phyloP scores from a whole-genome alignment of 2,113 vertebrate genomes.

The Pseudolaguvia tuberculata region DNA sequence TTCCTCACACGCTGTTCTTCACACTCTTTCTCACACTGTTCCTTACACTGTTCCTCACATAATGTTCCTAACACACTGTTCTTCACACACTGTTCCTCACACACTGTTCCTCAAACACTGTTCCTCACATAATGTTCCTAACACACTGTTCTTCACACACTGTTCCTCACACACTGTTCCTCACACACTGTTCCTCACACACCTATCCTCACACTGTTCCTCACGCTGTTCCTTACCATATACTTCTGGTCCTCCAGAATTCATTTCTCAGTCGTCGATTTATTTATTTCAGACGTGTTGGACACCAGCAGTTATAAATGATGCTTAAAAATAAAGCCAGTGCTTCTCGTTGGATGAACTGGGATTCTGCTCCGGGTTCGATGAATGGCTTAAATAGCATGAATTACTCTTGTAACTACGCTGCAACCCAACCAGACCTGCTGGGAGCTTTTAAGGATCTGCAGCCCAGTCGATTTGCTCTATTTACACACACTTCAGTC shows the following conservation, averaged over 20 bases:
- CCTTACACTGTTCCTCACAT: too few relatives aligned
- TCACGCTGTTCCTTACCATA: too few relatives aligned
- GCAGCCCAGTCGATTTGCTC: constrained; percentile 8
- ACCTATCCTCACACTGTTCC: too few relatives aligned
- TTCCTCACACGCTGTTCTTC: too few relatives aligned
- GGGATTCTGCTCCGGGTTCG: constrained; percentile 63
- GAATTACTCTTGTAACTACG: constrained; percentile 58
- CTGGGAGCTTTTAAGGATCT: constrained; percentile 24
- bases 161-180: too few relatives aligned
- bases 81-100: neutral
- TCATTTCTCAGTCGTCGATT: constrained; percentile 12
- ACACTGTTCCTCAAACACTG: too few relatives aligned
- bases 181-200: too few relatives aligned
- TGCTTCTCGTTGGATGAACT: constrained; percentile 59
- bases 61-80: too few relatives aligned
- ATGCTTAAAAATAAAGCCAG: constrained; percentile 53
- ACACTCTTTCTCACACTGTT: too few relatives aligned
- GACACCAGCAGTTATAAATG: constrained; percentile 1
- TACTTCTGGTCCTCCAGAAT: constrained; percentile 7
- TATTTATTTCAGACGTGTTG: constrained; percentile 16
- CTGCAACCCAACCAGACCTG: constrained; percentile 41
- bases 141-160: too few relatives aligned
- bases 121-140: too few relatives aligned
- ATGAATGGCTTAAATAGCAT: constrained; percentile 59
- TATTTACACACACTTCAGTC: constrained; percentile 14